phyloP scores from a whole-genome alignment of 1,140 invertebrate species.

The Drosophila orosa region DNA sequence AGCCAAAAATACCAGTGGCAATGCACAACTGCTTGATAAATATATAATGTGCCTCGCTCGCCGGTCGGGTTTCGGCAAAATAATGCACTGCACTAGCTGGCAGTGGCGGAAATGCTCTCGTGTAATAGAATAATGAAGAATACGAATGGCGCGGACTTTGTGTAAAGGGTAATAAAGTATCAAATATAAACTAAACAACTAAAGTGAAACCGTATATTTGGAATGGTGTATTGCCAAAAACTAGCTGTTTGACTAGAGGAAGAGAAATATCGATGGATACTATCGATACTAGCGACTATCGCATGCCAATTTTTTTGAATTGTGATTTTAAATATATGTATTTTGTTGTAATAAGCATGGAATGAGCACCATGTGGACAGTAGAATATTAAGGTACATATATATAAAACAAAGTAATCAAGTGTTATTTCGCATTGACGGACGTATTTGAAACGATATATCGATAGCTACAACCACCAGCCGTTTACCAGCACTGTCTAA shows the following conservation, averaged over 20 bases:
- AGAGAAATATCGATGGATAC: background rate
- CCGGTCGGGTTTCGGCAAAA: background rate
- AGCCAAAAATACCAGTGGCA: background rate
- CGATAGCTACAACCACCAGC: background rate
- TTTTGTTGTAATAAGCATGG: background rate
- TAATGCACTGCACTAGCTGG: background rate
- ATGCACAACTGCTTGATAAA: conserved; percentile 23
- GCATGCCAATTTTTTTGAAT: background rate
- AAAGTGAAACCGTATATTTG: conserved; percentile 11
- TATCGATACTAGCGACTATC: background rate
- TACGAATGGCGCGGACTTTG: conserved; percentile 25
- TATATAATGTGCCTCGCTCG: background rate
- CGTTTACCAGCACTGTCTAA: background rate
- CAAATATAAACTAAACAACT: conserved; percentile 22
- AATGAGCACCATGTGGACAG: background rate
- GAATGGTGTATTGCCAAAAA: background rate
- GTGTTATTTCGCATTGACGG: background rate
- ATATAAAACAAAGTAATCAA: no score
- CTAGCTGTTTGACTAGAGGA: background rate
- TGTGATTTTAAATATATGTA: background rate
- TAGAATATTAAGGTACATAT: background rate
- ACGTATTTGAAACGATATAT: background rate
- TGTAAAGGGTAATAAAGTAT: conserved; percentile 29
- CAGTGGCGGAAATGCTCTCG: background rate
- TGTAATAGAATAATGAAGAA: background rate